phyloP scores from a whole-genome alignment of 2,113 vertebrate genomes.

The Sula dactylatra region DNA sequence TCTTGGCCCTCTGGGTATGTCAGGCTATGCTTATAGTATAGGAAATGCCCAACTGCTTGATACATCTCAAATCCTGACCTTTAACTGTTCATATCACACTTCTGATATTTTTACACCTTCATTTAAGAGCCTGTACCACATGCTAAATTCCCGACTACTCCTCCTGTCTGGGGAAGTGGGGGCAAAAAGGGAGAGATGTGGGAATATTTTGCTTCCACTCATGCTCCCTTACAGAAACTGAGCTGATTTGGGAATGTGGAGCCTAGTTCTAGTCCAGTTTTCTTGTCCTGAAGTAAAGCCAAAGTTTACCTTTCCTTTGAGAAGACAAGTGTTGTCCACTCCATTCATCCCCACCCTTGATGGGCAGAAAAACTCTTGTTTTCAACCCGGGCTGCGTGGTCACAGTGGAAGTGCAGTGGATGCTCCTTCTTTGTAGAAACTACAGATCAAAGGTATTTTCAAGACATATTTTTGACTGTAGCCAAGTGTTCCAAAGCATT shows the following conservation, averaged over 20 bases:
- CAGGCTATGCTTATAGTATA: background rate
- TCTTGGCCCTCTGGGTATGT: background rate
- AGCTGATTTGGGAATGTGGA: background rate
- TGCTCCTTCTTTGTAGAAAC: background rate
- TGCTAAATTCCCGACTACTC: background rate
- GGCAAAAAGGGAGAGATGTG: background rate
- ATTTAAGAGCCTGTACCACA: background rate
- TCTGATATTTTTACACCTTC: background rate
- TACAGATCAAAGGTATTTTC: background rate
- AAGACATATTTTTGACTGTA: background rate
- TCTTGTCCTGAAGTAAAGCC: background rate
- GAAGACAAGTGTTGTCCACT: background rate
- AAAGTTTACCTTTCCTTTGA: background rate
- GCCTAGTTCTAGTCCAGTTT: background rate
- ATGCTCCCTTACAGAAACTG: background rate
- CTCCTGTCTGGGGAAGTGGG: background rate
- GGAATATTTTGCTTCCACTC: background rate
- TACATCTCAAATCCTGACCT: background rate
- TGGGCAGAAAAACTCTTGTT: background rate
- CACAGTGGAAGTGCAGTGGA: background rate
- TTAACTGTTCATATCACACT: background rate
- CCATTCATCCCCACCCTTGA: background rate
- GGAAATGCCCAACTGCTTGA: background rate
- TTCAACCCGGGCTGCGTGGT: background rate
- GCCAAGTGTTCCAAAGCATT: background rate